Base-by-base conservation (phyloP, 2,113 vertebrate genomes). In the Brachionichthys hirsutus region DNA sequence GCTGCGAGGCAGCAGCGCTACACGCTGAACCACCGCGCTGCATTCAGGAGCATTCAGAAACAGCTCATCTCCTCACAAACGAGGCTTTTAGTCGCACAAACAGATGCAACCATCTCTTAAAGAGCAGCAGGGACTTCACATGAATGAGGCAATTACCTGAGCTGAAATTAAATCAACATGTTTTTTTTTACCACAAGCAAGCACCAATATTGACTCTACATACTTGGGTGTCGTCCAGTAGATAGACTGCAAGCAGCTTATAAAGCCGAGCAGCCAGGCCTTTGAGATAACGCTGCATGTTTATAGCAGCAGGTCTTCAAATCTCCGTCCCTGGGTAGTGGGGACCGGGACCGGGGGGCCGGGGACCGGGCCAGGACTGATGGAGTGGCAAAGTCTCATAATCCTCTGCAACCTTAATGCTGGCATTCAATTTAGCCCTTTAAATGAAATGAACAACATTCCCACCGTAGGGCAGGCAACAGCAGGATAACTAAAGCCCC, bases 331-430 rank as follows among this genome's bases (percentile, higher is more conserved):
- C 72, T 36, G 52, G 62, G 75, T 56, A 54, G 73, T 54, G 53
- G 24, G 24, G 67, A 53, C 75, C 71, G 50, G 67, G 73, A 4
- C 4, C 22, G 61, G 68, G 54, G 24, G 24, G 67, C 55, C 75
- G 73, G 50, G 67, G 73, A 4, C 4, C 22, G 61, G 68, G 54
- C 49, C 15, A 68, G 73, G 78, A 62, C 22, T 53, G 61, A 49
- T 71, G 67, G 57, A 62, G 50, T 19, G 9, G 49, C 62, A 59
- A 22, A 41, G 58, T 53, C 54, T 56, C 70, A 66, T 85, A 84
- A 89, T 85, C 79, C 77, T 51, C 56, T 58, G 62, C 65, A 85
- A 73, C 73, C 65, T 78, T 77, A 81, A 88, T 85, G 54, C 73
- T 12, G 35, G 60, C 57, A 77, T 86, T 75, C 82, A 74, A 78